phyloP scores from a whole-genome alignment of 2,888 invertebrate genomes.

The Drosophila nigricruria region DNA sequence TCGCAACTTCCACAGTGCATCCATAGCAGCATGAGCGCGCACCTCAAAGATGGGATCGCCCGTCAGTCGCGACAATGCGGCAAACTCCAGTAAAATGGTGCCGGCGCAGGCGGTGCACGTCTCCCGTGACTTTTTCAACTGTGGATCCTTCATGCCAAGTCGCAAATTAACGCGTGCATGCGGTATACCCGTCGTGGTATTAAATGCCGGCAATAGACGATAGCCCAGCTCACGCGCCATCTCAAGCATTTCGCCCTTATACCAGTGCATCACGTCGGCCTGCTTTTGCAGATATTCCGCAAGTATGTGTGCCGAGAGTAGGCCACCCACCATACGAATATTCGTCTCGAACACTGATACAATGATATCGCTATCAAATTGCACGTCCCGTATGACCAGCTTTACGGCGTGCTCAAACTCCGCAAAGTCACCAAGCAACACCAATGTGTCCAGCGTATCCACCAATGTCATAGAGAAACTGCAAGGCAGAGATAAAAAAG shows the following conservation, averaged over 20 bases:
- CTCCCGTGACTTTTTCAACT: slow-evolving; percentile 91
- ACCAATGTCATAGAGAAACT: slow-evolving; percentile 98
- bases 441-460: slow-evolving; percentile 96
- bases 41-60: slow-evolving; percentile 97
- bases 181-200: slow-evolving; percentile 98
- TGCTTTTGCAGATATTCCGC: slow-evolving; percentile 92
- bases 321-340: slow-evolving; percentile 97
- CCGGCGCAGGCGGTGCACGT: slow-evolving; percentile 99
- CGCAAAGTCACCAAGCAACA: slow-evolving; percentile 95
- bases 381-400: slow-evolving; percentile 93
- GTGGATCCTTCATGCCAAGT: slow-evolving; percentile 92
- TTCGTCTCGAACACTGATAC: slow-evolving; percentile 99
- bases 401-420: slow-evolving; percentile 97
- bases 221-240: slow-evolving; percentile 97
- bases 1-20: slow-evolving; percentile 97
- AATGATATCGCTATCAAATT: slow-evolving; percentile 96
- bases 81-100: slow-evolving; percentile 98
- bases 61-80: slow-evolving; percentile 96
- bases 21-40: slow-evolving; percentile 98
- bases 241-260: slow-evolving; percentile 93
- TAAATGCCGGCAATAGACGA: slow-evolving; percentile 97
- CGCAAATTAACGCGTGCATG: slow-evolving; percentile 96
- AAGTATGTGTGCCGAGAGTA: slow-evolving; percentile 96
- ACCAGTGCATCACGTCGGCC: slow-evolving; percentile 92
- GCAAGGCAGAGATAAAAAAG: slow-evolving; percentile 83